Evolutionary conservation across 2,113 vertebrate genomes (phyloP).

Genomic region (Cyphomyrus plagiostoma): DNA sequence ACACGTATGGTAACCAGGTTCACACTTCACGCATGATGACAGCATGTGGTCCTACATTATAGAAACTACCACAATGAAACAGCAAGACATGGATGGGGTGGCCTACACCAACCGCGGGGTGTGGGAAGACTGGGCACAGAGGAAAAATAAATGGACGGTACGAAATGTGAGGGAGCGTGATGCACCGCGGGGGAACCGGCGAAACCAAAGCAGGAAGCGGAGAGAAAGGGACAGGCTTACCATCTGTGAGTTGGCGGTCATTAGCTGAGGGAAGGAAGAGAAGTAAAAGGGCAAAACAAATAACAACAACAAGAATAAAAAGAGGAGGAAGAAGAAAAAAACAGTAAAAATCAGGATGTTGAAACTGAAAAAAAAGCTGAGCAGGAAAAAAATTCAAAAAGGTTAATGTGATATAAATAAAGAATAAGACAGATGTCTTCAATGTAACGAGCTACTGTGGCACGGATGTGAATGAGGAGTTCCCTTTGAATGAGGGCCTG

Average conservation of each 20-base stretch:
- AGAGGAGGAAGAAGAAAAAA: slow-evolving; percentile 51
- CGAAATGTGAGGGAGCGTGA: slow-evolving; percentile 26
- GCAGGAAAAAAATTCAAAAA: slow-evolving; percentile 54
- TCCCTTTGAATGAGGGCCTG: slow-evolving; percentile 33
- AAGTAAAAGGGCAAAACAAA: slow-evolving; percentile 72
- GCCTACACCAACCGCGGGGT: neutral
- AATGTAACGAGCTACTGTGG: slow-evolving; percentile 50
- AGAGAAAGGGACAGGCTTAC: slow-evolving; percentile 78
- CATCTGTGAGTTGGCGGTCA: slow-evolving; percentile 95
- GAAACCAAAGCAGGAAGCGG: slow-evolving; percentile 44
- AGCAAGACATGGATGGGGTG: neutral
- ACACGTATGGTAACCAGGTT: neutral
- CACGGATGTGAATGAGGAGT: slow-evolving; percentile 55
- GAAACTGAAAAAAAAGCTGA: slow-evolving; percentile 45
- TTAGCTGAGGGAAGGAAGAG: slow-evolving; percentile 89
- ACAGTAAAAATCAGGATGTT: slow-evolving; percentile 64
- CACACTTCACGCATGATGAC: slow-evolving; percentile 20
- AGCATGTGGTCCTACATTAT: slow-evolving; percentile 33
- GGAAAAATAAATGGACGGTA: neutral
- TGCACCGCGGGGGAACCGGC: slow-evolving; percentile 64
- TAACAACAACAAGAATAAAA: slow-evolving; percentile 64
- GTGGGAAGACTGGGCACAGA: neutral
- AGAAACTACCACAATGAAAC: slow-evolving; percentile 29
- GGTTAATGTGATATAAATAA: slow-evolving; percentile 67
- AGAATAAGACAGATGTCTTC: slow-evolving; percentile 65